Conservation (phyloP, 92 coral and sea anemone species). For the Plumapathes pennacea region DNA sequence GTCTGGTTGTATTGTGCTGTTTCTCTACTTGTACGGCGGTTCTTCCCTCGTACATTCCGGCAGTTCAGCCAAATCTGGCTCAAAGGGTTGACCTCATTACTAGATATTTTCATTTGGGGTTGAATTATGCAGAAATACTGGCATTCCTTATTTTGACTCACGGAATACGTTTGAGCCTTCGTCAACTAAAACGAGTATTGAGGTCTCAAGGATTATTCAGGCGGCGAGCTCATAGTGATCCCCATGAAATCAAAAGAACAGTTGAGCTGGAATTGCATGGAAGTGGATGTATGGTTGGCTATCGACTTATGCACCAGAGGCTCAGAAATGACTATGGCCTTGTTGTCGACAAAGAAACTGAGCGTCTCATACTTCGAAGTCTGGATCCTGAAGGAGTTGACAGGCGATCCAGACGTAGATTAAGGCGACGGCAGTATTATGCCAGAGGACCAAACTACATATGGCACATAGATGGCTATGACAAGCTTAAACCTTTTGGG, state of each 20-base stretch:
- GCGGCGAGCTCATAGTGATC: constrained; percentile 12
- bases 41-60: constrained; percentile 3
- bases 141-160: constrained; percentile 25
- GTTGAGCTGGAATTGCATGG: constrained; percentile 41
- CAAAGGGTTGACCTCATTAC: constrained; percentile 10
- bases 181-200: constrained; percentile 50
- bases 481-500: constrained; percentile 35
- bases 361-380: constrained; percentile 23
- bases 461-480: constrained; percentile 52
- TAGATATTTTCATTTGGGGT: constrained; percentile 29
- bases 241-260: constrained; percentile 18
- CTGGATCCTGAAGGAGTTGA: constrained; percentile 48
- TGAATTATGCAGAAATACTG: constrained; percentile 24
- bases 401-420: constrained; percentile 22
- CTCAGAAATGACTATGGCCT: constrained; percentile 19
- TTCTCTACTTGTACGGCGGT: background rate
- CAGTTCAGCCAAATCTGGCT: constrained; percentile 1
- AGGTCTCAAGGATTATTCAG: constrained; percentile 12
- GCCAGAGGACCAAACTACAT: constrained; percentile 48
- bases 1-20: no score
- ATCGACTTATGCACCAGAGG: constrained; percentile 47
- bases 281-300: constrained; percentile 49
- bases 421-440: constrained; percentile 14
- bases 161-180: constrained; percentile 41
- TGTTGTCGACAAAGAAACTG: constrained; percentile 25